phyloP scores from a whole-genome alignment of 2,113 vertebrate genomes.

The Mus spicilegus region DNA sequence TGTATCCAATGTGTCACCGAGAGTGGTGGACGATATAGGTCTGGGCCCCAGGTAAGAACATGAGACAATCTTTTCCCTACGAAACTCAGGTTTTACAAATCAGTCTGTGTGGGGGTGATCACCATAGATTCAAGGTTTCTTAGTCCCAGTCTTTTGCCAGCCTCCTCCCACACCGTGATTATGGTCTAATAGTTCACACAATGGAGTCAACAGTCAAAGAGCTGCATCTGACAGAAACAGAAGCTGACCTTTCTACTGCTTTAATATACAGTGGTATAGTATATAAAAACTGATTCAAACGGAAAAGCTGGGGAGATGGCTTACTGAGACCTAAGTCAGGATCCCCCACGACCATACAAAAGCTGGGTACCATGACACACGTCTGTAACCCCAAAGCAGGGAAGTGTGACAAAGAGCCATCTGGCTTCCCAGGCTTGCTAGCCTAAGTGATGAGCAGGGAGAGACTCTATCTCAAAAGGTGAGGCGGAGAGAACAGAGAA shows the following conservation, averaged over 20 bases:
- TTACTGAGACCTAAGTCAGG: neutral
- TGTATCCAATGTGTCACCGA: neutral
- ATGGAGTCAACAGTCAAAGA: neutral
- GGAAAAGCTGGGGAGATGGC: too few species aligned
- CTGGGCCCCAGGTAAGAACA: neutral
- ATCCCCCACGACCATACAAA: neutral
- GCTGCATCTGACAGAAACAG: neutral
- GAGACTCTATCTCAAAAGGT: neutral
- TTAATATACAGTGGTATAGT: neutral
- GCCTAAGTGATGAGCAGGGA: neutral
- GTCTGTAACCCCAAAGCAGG: neutral
- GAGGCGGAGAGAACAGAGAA: neutral
- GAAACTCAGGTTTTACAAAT: neutral
- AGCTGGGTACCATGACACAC: accelerated
- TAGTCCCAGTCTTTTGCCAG: neutral
- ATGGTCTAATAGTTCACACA: conserved; percentile 22
- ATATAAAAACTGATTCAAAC: neutral
- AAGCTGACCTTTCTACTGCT: conserved; percentile 10
- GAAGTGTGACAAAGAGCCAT: neutral
- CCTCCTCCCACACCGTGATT: neutral
- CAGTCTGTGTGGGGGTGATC: neutral
- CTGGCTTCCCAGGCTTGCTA: too few species aligned
- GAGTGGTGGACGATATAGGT: neutral
- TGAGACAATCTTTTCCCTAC: neutral
- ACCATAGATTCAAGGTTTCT: neutral